Evolutionary conservation across 2,797 vertebrate genomes (phyloP), one percentile per base, ranked within the genome.

Genomic region (Semaprochilodus insignis): DNA sequence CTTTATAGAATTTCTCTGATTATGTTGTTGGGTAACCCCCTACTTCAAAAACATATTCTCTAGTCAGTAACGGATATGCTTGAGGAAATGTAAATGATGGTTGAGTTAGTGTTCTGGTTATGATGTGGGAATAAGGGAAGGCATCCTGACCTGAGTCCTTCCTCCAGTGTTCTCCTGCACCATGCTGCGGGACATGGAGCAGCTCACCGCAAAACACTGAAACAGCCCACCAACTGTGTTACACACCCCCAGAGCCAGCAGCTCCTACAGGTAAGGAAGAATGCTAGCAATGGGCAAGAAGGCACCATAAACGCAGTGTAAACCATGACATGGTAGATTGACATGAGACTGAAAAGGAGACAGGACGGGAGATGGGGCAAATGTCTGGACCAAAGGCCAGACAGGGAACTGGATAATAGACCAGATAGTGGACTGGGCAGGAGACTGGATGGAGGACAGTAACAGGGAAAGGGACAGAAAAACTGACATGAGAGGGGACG

Each of bases 221-320:
- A 98, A 97, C 88, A 96, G 93, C 0, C 93, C 96, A 74, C 96
- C 96, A 1, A 95, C 87, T 44, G 93, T 91, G 88, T 97, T 98
- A 89, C 97, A 97, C 86, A 98, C 85, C 80, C 96, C 96, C 87
- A 98, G 88, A 21, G 96, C 96, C 87, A 97, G 93, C 85, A 98
- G 95, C 80, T 98, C 97, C 97, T 97, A 88, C 83, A 77, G 76
- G 74, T 87, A 78, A 84, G 80, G 75, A 34, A 85, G 44, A 27
- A 14, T 17, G 78, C 65, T 92, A 44, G 59, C 7, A 10, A n/a
- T n/a, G 17, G 27, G 14, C 1, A 21, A 51, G 54, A 15, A 59
- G 31, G 6, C 4, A 15, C 10, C 36, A 36, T 59, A 21, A 74
- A n/a, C 2, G 3, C 8, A 60, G 21, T 60, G 1, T 60, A 23